phyloP scores from a whole-genome alignment of 2,797 vertebrate species.

The Threskiornis aethiopicus region DNA sequence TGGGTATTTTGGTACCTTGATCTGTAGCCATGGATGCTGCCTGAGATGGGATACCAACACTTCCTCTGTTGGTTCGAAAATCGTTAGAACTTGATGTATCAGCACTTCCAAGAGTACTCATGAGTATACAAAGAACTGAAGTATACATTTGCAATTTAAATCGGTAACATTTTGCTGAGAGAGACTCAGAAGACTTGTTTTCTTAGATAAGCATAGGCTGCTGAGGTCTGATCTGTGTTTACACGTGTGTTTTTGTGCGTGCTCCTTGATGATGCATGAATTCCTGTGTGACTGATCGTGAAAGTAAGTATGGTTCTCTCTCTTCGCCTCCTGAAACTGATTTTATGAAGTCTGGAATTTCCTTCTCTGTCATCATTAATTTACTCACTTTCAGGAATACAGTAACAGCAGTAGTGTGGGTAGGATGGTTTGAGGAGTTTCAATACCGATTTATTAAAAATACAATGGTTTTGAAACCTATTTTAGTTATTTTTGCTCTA shows the following conservation, averaged over 20 bases:
- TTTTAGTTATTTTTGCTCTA: slow-evolving; percentile 35
- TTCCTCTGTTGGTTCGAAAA: background rate
- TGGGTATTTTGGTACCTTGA: background rate
- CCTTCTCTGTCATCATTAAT: slow-evolving; percentile 59
- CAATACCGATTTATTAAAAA: slow-evolving; percentile 22
- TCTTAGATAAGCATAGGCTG: background rate
- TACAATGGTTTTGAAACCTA: slow-evolving; percentile 22
- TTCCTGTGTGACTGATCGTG: slow-evolving; percentile 39
- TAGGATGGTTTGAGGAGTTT: slow-evolving; percentile 26
- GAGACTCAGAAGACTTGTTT: background rate
- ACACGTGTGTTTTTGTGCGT: background rate
- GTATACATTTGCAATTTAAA: background rate
- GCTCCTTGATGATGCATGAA: slow-evolving; percentile 42
- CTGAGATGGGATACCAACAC: background rate
- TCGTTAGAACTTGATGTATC: background rate
- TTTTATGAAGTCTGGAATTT: slow-evolving; percentile 68
- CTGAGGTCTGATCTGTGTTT: background rate
- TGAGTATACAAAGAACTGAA: background rate
- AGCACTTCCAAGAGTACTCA: background rate
- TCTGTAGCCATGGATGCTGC: background rate
- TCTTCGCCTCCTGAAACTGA: slow-evolving; percentile 34
- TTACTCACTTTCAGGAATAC: slow-evolving; percentile 45
- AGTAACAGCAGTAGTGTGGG: slow-evolving; percentile 23
- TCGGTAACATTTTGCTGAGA: background rate
- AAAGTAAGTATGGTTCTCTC: slow-evolving; percentile 51